phyloP scores from a whole-genome alignment of 2,797 vertebrate species.

The Knipowitschia caucasica region DNA sequence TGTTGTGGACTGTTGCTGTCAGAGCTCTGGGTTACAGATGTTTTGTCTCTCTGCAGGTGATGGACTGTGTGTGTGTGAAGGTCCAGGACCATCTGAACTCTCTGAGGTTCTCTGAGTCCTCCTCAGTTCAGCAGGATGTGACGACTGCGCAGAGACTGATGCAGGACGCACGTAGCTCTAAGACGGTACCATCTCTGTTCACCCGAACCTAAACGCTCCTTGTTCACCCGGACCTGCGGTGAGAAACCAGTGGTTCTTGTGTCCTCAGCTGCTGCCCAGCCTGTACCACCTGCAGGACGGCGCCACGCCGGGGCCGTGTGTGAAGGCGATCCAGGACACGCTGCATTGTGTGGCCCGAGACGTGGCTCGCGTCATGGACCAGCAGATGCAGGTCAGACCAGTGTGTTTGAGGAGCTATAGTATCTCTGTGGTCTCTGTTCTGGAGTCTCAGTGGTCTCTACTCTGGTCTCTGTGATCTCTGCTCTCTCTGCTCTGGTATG shows the following conservation, averaged over 20 bases:
- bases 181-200: slow-evolving; percentile 81
- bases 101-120: slow-evolving; percentile 79
- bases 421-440: too few relatives aligned
- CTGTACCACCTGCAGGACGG: slow-evolving; percentile 84
- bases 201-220: too few relatives aligned
- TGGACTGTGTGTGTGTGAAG: slow-evolving; percentile 93
- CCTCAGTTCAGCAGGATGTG: slow-evolving; percentile 84
- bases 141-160: slow-evolving; percentile 85
- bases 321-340: slow-evolving; percentile 87
- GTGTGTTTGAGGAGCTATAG: too few relatives aligned
- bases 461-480: too few relatives aligned
- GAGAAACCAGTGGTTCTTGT: not conserved
- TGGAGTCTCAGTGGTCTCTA: too few relatives aligned
- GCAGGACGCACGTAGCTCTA: slow-evolving; percentile 91
- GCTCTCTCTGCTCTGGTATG: too few relatives aligned
- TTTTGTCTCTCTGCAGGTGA: slow-evolving; percentile 79
- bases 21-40: too few relatives aligned
- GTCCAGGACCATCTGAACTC: slow-evolving; percentile 99
- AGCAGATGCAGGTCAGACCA: slow-evolving; percentile 87
- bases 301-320: slow-evolving; percentile 63
- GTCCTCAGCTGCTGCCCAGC: slow-evolving; percentile 84
- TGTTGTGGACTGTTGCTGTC: too few relatives aligned
- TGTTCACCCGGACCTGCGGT: too few relatives aligned
- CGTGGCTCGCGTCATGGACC: slow-evolving; percentile 86
- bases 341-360: slow-evolving; percentile 92